Conservation (phyloP, 2,888 invertebrate species). For the Chironomus tentans region DNA sequence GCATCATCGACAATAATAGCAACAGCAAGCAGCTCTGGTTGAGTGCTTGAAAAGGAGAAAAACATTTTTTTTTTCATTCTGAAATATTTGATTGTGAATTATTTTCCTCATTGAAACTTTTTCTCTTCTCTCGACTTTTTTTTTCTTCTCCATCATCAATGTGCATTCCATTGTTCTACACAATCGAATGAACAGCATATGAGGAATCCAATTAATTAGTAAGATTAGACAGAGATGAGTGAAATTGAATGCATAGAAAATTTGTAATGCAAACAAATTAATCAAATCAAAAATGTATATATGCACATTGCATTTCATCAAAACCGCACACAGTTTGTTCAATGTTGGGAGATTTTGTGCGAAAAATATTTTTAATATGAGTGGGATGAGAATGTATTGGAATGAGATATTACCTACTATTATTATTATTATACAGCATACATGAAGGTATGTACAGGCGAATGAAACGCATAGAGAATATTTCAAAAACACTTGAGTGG, state of each 20-base stretch:
- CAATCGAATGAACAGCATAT: background rate
- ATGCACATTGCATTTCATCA: background rate
- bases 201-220: conserved; percentile 21
- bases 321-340: background rate
- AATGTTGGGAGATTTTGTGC: too few relatives aligned
- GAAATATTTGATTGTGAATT: background rate
- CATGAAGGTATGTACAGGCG: background rate
- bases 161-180: too few relatives aligned
- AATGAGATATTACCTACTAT: too few relatives aligned
- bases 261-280: background rate
- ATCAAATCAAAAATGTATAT: conserved; percentile 14
- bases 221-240: conserved; percentile 5
- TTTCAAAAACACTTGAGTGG: background rate
- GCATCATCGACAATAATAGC: too few relatives aligned
- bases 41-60: background rate
- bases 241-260: conserved; percentile 1
- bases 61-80: background rate
- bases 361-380: too few relatives aligned
- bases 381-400: too few relatives aligned
- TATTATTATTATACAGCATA: background rate
- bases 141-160: background rate
- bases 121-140: background rate
- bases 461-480: background rate
- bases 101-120: background rate
- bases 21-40: too few relatives aligned